Evolutionary conservation across 2,113 vertebrate genomes (phyloP).

Genomic region (Psilopsiagon aymara): DNA sequence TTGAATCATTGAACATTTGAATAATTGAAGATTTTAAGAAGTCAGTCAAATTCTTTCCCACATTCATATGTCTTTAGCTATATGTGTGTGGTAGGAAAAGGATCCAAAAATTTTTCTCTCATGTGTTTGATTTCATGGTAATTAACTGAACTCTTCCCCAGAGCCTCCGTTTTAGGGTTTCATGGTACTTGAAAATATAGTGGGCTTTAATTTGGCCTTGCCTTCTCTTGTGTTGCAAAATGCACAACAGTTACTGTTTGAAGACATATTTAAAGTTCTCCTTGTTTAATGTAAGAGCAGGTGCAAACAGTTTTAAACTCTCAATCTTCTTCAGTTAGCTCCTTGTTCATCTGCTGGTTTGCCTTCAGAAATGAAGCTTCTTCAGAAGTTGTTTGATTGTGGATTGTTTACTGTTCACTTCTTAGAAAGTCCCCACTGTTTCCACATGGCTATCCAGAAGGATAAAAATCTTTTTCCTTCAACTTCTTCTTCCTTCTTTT

Average conservation of each 20-base stretch:
- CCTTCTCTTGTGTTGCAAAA: neutral
- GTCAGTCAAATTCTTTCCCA: conserved; percentile 18
- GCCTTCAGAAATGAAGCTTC: neutral
- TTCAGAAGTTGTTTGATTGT: neutral
- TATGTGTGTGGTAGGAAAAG: conserved; percentile 51
- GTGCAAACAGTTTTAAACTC: neutral
- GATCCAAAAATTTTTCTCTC: conserved; percentile 32
- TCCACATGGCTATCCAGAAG: neutral
- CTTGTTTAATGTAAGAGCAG: neutral
- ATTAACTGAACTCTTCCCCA: neutral
- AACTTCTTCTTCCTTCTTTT: neutral
- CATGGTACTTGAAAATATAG: neutral
- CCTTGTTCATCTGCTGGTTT: neutral
- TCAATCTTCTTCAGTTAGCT: neutral
- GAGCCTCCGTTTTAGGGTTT: neutral
- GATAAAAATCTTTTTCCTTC: neutral
- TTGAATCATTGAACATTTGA: neutral
- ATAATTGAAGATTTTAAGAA: neutral
- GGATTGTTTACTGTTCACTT: neutral
- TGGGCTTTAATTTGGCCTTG: conserved; percentile 26
- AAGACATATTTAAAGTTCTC: neutral
- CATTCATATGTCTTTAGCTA: neutral
- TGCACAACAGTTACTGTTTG: neutral
- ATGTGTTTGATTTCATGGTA: conserved; percentile 16
- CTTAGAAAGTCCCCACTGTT: neutral